These are phyloP conservation scores for Asteroscopus sphinx DNA, from an alignment of 2,888 invertebrate genomes.

Conservation along the genomic window DNA sequence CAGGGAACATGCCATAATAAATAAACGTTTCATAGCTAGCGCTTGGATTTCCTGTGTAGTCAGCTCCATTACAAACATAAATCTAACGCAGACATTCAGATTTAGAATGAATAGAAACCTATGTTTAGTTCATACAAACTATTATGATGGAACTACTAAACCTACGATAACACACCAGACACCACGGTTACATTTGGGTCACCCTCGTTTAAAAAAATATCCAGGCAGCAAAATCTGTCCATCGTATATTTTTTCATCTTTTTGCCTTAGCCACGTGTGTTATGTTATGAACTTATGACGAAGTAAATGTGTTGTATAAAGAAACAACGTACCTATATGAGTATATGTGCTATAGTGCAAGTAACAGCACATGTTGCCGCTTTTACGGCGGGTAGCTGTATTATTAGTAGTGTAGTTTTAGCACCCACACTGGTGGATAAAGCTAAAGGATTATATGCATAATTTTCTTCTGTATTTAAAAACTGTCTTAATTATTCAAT, in stretches of 20 bases:
- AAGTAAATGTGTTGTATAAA: conserved; percentile 45
- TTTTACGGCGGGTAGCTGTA: conserved; percentile 28
- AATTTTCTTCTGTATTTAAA: conserved; percentile 4
- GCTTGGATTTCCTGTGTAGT: conserved; percentile 39
- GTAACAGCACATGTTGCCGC: conserved; percentile 42
- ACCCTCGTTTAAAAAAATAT: conserved; percentile 14
- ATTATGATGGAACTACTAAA: background rate
- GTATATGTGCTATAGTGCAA: conserved; percentile 39
- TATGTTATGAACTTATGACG: conserved; percentile 8
- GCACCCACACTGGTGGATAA: background rate
- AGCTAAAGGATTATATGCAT: conserved; percentile 3
- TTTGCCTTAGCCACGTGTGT: conserved; percentile 28
- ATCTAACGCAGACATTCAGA: conserved; percentile 17
- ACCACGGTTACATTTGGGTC: conserved; percentile 10
- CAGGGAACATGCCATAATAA: conserved; percentile 35
- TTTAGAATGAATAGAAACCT: conserved; percentile 9
- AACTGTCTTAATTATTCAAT: conserved; percentile 15
- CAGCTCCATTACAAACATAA: conserved; percentile 27
- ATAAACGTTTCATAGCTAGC: conserved; percentile 27
- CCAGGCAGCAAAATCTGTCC: conserved; percentile 26
- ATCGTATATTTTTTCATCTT: conserved; percentile 25
- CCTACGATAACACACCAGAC: conserved; percentile 4
- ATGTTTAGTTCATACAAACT: conserved; percentile 1
- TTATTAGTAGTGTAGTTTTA: conserved; percentile 14
- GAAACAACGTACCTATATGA: conserved; percentile 31